Conservation (phyloP, 2,888 invertebrate genomes). For the Drosophila pegasa region DNA sequence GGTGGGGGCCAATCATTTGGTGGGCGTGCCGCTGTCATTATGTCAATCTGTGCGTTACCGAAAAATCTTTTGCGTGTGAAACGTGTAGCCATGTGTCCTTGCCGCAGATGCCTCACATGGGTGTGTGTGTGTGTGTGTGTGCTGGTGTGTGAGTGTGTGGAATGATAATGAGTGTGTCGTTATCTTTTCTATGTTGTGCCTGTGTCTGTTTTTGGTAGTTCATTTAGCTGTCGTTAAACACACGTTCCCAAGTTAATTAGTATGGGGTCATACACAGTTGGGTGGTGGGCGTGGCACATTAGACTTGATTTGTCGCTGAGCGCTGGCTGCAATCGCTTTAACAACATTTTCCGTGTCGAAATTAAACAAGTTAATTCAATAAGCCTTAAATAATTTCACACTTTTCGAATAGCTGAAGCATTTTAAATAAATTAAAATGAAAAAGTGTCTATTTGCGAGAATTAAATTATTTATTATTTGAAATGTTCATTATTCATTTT, state of each 20-base stretch:
- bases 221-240: constrained; percentile 75
- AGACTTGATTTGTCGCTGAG: constrained; percentile 14
- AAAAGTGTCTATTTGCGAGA: constrained; percentile 14
- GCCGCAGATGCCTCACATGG: constrained; percentile 8
- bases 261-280: constrained; percentile 15
- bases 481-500: constrained; percentile 27
- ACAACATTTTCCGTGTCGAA: background rate
- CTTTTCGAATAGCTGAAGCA: constrained; percentile 26
- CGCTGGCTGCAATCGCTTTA: background rate
- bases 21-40: constrained; percentile 77
- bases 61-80: constrained; percentile 59
- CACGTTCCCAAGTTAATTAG: constrained; percentile 73
- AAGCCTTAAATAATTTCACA: constrained; percentile 32
- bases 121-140: constrained; percentile 11
- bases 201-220: constrained; percentile 72
- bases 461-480: constrained; percentile 37
- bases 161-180: constrained; percentile 71
- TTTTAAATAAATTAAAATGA: constrained; percentile 46
- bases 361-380: constrained; percentile 28
- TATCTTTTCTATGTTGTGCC: constrained; percentile 63
- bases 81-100: constrained; percentile 47
- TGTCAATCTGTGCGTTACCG: constrained; percentile 66
- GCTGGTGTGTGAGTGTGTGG: constrained; percentile 38
- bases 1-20: constrained; percentile 70
- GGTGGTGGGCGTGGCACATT: constrained; percentile 16